Conservation (phyloP, 1,140 invertebrate species). For the Drosophila guanche region DNA sequence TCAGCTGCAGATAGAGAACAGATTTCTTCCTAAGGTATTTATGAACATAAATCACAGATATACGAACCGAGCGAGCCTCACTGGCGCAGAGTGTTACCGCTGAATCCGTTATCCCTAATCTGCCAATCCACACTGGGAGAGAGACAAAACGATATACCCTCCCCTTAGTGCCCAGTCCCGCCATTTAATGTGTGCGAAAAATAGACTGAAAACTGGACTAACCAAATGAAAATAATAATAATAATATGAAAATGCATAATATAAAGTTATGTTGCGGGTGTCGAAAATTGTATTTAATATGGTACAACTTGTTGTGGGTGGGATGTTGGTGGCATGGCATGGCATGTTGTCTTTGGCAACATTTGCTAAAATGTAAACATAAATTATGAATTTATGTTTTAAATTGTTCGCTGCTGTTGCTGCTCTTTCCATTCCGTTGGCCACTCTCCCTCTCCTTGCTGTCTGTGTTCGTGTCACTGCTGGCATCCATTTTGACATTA, state of each 20-base stretch:
- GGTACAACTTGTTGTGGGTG: constrained; percentile 10
- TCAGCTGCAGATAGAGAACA: too few species aligned
- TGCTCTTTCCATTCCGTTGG: neutral
- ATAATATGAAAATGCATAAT: constrained; percentile 8
- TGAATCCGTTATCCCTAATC: too few species aligned
- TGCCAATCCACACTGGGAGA: too few species aligned
- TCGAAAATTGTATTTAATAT: constrained; percentile 32
- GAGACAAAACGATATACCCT: too few species aligned
- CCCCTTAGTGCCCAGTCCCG: too few species aligned
- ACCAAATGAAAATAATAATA: constrained; percentile 16
- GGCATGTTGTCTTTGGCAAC: constrained; percentile 3
- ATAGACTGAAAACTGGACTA: neutral
- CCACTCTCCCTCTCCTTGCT: neutral
- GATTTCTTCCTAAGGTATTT: too few species aligned
- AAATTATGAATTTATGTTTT: constrained; percentile 57
- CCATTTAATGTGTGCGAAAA: too few species aligned
- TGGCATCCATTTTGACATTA: constrained; percentile 39
- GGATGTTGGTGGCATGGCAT: neutral
- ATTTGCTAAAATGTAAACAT: constrained; percentile 34
- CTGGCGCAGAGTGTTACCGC: too few species aligned
- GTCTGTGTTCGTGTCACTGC: constrained; percentile 27
- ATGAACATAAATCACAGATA: too few species aligned
- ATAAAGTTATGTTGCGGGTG: constrained; percentile 14
- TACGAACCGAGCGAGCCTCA: too few species aligned
- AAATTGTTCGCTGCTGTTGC: constrained; percentile 6